phyloP scores from a whole-genome alignment of 2,888 invertebrate species.

The Hyles lineata region DNA sequence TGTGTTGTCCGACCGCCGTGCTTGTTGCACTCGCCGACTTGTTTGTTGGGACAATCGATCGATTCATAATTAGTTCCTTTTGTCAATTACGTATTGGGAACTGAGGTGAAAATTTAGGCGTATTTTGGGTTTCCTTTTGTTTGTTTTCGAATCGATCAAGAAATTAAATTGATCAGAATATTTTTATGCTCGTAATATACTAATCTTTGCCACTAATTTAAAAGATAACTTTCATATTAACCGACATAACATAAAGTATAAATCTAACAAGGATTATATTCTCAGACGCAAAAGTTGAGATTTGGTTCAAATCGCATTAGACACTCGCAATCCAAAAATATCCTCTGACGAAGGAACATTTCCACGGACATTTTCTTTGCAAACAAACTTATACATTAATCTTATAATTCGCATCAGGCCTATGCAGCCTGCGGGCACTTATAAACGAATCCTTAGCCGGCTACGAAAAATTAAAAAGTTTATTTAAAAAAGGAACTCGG shows the following conservation, averaged over 20 bases:
- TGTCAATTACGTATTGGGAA: background rate
- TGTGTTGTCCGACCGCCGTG: constrained; percentile 12
- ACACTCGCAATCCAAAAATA: background rate
- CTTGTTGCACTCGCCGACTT: background rate
- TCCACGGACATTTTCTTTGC: background rate
- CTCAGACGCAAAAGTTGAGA: background rate
- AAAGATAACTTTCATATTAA: too few relatives aligned
- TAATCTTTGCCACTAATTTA: too few relatives aligned
- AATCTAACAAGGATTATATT: background rate
- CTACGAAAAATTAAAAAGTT: constrained; percentile 44
- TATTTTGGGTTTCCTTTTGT: too few relatives aligned
- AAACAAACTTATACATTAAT: constrained; percentile 24
- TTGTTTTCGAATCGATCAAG: too few relatives aligned
- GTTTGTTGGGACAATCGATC: constrained; percentile 7
- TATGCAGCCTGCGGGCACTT: constrained; percentile 33
- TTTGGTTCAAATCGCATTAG: background rate
- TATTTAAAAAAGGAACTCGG: constrained; percentile 45
- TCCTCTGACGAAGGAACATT: background rate
- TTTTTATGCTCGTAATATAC: background rate
- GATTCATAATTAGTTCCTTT: constrained; percentile 4
- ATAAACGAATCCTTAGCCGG: constrained; percentile 42
- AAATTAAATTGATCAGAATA: too few relatives aligned
- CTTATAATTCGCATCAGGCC: constrained; percentile 23
- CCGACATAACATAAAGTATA: background rate
- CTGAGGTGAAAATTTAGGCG: background rate